Base-by-base conservation (phyloP, 2,797 vertebrate species). In the Calcarius lapponicus region DNA sequence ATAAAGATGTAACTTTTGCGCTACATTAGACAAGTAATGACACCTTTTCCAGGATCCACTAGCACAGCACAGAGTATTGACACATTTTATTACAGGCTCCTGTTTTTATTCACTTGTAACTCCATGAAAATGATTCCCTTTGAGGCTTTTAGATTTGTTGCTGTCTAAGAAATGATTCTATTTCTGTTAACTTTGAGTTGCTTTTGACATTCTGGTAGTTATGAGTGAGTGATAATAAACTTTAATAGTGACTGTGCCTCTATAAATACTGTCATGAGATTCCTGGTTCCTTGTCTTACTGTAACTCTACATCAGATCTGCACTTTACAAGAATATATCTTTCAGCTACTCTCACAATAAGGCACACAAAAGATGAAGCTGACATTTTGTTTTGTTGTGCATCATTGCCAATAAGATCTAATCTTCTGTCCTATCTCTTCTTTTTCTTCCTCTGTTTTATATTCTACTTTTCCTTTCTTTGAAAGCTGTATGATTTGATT, bases 1-100 rank as follows among this genome's bases (percentile, higher is more conserved):
- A 65, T 26, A 64, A 94, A 82, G 86, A 87, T 75, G 78, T 91
- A 87, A 72, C 92, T 95, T 95, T 60, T 80, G 48, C 15, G 40
- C 47, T 72, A 29, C 64, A n/a, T 90, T 91, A 92, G 34, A 94
- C 81, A 90, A 69, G n/a, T 53, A 86, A 90, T 94, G 82, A 74
- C 40, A 74, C 38, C 38, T 90, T 67, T 86, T 79, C 40, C 42
- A 80, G 78, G 48, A 57, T 45, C 69, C 31, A 19, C 61, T 47
- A 26, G 29, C 72, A 47, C 22, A 86, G 66, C 34, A 76, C 36
- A 76, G 45, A 48, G 15, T 66, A 66, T n/a, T 8, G 16, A 76
- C 48, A 64, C 19, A 7, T 91, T 92, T 83, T 86, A 82, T 84
- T 80, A 71, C 18, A 82, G 47, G 17, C 9, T 93, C 16, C 11